phyloP scores from a whole-genome alignment of 2,888 invertebrate species.

The Aproaerema taeniolella region DNA sequence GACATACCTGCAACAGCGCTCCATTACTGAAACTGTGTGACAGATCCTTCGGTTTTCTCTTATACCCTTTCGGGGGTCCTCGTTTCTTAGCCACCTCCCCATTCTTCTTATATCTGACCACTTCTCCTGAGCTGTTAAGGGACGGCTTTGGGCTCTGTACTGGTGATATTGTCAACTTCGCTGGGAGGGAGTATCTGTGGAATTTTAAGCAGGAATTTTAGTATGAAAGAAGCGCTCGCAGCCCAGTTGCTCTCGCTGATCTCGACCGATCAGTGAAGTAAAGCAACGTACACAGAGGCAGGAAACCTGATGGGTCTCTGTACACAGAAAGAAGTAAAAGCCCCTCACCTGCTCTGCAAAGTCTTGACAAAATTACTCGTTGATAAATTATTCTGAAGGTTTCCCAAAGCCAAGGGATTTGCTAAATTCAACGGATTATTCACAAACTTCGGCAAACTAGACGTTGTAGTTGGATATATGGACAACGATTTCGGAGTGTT shows the following conservation, averaged over 20 bases:
- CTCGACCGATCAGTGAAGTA: too few relatives aligned
- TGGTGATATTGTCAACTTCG: conserved; percentile 58
- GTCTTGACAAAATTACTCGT: conserved; percentile 50
- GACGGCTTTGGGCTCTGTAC: conserved; percentile 34
- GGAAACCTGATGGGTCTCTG: too few relatives aligned
- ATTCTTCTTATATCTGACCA: conserved; percentile 66
- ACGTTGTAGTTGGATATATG: conserved; percentile 45
- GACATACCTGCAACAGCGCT: conserved; percentile 41
- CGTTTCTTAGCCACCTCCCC: conserved; percentile 66
- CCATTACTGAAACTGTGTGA: conserved; percentile 50
- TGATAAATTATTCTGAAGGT: conserved; percentile 25
- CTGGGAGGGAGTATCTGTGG: conserved; percentile 51
- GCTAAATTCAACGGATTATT: conserved; percentile 65
- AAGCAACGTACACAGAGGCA: too few relatives aligned
- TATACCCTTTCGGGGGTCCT: conserved; percentile 66
- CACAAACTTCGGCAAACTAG: conserved; percentile 55
- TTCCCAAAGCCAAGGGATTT: conserved; percentile 50
- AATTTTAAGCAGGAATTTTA: too few relatives aligned
- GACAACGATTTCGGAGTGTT: conserved; percentile 52
- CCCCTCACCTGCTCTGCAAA: conserved; percentile 48
- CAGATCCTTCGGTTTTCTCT: conserved; percentile 60
- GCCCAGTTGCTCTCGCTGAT: too few relatives aligned
- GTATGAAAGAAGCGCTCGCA: too few relatives aligned
- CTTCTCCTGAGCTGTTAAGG: conserved; percentile 34
- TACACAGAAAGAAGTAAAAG: too few relatives aligned